Conservation (phyloP, 2,888 invertebrate genomes). For the Nineta flava region DNA sequence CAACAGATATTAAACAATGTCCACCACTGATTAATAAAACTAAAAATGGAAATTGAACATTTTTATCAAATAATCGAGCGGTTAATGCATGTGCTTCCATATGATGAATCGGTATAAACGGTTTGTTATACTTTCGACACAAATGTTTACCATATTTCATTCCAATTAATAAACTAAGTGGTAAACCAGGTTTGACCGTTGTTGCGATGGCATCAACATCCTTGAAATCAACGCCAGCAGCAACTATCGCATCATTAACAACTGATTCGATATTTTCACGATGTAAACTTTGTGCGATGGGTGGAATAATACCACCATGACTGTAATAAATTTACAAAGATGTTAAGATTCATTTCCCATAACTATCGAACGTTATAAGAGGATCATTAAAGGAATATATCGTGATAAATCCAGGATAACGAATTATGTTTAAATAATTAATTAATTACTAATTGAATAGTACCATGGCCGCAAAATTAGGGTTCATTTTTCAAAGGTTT, state of each 20-base stretch:
- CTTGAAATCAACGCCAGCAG: slow-evolving; percentile 38
- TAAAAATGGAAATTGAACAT: slow-evolving; percentile 73
- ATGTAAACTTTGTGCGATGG: slow-evolving; percentile 70
- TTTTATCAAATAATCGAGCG: slow-evolving; percentile 51
- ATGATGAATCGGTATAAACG: slow-evolving; percentile 91
- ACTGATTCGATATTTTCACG: slow-evolving; percentile 56
- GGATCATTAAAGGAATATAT: neutral
- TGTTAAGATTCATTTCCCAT: neutral
- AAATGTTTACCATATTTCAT: slow-evolving; percentile 66
- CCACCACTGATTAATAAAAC: slow-evolving; percentile 87
- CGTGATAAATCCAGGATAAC: no score
- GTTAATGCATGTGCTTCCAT: slow-evolving; percentile 98
- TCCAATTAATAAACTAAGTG: slow-evolving; percentile 64
- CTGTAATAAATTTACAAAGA: slow-evolving; percentile 23
- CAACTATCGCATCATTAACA: slow-evolving; percentile 47
- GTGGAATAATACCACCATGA: slow-evolving; percentile 81
- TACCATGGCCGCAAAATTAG: no score
- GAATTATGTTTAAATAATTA: no score
- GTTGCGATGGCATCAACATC: slow-evolving; percentile 78
- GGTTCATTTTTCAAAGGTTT: no score
- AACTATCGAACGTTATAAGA: no score
- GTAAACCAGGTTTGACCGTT: slow-evolving; percentile 74
- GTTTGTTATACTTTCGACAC: slow-evolving; percentile 47
- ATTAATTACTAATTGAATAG: no score
- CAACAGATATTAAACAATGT: slow-evolving; percentile 70